Evolutionary conservation across 1,140 invertebrate genomes (phyloP).

Genomic region (Leucophenga varia): DNA sequence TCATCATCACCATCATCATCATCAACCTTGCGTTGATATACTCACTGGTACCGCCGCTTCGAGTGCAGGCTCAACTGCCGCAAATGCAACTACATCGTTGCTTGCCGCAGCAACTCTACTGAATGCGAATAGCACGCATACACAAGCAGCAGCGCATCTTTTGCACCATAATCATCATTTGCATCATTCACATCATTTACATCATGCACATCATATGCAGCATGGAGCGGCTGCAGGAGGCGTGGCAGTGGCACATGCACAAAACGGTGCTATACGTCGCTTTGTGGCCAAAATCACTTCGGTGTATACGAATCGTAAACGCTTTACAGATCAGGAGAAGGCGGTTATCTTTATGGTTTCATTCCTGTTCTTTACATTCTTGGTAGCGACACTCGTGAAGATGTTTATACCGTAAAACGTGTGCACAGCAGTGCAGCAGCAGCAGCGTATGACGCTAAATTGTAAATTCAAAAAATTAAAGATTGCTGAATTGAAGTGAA

Average conservation of each 20-base stretch:
- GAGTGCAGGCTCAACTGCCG: background rate
- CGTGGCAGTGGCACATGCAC: conserved; percentile 17
- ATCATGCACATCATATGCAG: conserved; percentile 37
- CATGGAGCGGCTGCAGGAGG: conserved; percentile 9
- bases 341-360: conserved; percentile 51
- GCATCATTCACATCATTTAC: conserved; percentile 42
- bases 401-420: conserved; percentile 16
- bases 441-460: conserved; percentile 33
- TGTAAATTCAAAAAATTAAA: background rate
- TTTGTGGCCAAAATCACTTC: conserved; percentile 32
- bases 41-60: background rate
- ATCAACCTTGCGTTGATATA: conserved; percentile 21
- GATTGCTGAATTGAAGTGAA: too few relatives aligned
- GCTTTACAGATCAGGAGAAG: conserved; percentile 49
- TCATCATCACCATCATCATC: conserved; percentile 52
- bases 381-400: conserved; percentile 49
- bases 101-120: conserved; percentile 14
- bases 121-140: conserved; percentile 18
- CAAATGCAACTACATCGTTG: conserved; percentile 9
- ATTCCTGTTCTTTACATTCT: conserved; percentile 47
- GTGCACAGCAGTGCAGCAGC: too few relatives aligned
- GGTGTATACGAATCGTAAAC: conserved; percentile 45
- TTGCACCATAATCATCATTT: conserved; percentile 36
- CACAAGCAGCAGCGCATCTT: conserved; percentile 13
- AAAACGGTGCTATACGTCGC: conserved; percentile 28